Evolutionary conservation across 2,797 vertebrate genomes (phyloP), one percentile per base, ranked within the genome.

Genomic region (Zenarchopterus dispar): DNA sequence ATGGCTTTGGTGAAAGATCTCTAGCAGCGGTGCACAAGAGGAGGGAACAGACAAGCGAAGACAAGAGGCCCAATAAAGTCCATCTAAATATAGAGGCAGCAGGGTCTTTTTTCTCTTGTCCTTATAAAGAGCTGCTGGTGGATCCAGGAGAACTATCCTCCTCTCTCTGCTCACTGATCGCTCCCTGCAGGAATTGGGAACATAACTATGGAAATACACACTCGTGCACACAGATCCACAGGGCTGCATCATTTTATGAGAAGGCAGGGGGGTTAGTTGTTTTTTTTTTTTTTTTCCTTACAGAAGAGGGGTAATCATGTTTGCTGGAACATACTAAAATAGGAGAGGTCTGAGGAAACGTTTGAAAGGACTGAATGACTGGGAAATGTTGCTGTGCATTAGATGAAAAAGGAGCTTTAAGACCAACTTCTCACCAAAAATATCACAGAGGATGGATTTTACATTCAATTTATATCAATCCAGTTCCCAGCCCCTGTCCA

Each of bases 41-140:
- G 69, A 54, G 74, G 65, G 62, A 70, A 58, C 47, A 45, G 66
- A 47, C 39, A 63, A 81, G 75, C 21, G 62, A 80, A 87, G 80
- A 92, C 84, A 89, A 88, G 85, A 88, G 78, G 85, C 85, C 84
- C 85, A 90, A 90, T 90, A 93, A 92, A 91, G 88, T 81, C 78
- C 43, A 80, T 90, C 92, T 93, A 93, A 89, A 93, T 93, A 92
- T 94, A 94, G 92, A 84, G 76, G 61, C 72, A 85, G 66, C 74
- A 45, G 47, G 70, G 74, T 73, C 84, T 87, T 91, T 90, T 86
- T 74, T 71, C 81, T 75, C 81, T 77, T 92, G 77, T 89, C 92
- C 93, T 92, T 94, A 94, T 94, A 93, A 93, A 93, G 92, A 85
- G 89, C 88, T 92, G 85, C 80, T 87, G 84, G 83, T 88, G 89